Evolutionary conservation across 2,888 invertebrate genomes (phyloP).

Genomic region (Abrostola tripartita): DNA sequence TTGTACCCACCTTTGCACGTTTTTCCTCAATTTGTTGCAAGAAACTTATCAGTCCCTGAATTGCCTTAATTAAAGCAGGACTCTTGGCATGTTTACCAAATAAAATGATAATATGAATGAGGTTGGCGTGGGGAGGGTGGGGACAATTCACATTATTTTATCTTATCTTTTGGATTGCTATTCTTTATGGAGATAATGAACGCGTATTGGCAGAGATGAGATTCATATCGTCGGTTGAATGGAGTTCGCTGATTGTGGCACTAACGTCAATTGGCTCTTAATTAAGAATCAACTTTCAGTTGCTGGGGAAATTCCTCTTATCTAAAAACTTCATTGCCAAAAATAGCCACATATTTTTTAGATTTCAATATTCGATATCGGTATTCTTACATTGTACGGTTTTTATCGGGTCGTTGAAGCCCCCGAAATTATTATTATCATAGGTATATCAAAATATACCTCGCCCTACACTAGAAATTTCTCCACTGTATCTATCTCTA

Average conservation of each 20-base stretch:
- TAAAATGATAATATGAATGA: constrained; percentile 49
- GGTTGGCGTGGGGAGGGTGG: constrained; percentile 23
- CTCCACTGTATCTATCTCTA: too few relatives aligned
- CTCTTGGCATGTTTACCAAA: constrained; percentile 45
- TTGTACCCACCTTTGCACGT: constrained; percentile 25
- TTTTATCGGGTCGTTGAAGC: too few relatives aligned
- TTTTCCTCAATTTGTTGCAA: constrained; percentile 52
- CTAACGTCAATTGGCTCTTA: background rate
- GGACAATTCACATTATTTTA: constrained; percentile 37
- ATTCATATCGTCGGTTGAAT: background rate
- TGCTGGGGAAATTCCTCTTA: too few relatives aligned
- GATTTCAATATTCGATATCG: too few relatives aligned
- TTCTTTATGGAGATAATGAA: constrained; percentile 23
- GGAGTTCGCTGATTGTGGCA: background rate
- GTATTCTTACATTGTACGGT: too few relatives aligned
- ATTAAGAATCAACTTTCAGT: too few relatives aligned
- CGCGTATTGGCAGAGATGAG: background rate
- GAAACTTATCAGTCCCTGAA: constrained; percentile 48
- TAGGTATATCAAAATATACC: too few relatives aligned
- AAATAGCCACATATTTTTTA: too few relatives aligned
- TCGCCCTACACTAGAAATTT: too few relatives aligned
- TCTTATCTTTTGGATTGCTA: constrained; percentile 43
- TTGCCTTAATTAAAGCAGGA: constrained; percentile 53
- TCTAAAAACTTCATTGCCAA: too few relatives aligned
- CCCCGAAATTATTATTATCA: too few relatives aligned